A percentile compares a stretch with the other conserved stretches of the same genome.
phyloP scores from a whole-genome alignment of 1,140 invertebrate species.

The Magallana ariakensis region DNA sequence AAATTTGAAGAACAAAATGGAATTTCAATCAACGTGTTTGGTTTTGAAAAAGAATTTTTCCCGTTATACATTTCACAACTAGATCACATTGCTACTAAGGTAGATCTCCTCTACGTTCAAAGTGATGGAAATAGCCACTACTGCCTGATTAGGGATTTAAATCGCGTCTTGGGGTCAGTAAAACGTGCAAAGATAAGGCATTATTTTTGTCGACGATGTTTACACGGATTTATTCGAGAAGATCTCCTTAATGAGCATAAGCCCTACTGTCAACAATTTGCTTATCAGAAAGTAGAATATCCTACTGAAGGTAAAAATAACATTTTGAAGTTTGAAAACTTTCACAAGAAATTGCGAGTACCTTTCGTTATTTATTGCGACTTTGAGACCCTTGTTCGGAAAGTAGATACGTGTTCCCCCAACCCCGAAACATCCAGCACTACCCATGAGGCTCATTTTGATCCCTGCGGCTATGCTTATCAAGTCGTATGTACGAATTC shows the following conservation, averaged over 20 bases:
- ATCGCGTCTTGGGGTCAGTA: slow-evolving; percentile 40
- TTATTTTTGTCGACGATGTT: slow-evolving; percentile 55
- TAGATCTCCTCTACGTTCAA: slow-evolving; percentile 42
- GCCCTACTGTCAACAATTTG: slow-evolving; percentile 38
- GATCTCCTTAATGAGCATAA: slow-evolving; percentile 38
- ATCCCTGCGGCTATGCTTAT: slow-evolving; percentile 46
- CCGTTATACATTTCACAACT: slow-evolving; percentile 47
- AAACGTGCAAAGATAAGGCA: slow-evolving; percentile 14
- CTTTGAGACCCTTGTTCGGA: slow-evolving; percentile 43
- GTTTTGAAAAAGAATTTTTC: slow-evolving; percentile 42
- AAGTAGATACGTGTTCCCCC: slow-evolving; percentile 40
- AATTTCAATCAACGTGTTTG: slow-evolving; percentile 54
- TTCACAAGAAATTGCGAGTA: slow-evolving; percentile 41
- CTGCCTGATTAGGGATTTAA: slow-evolving; percentile 54
- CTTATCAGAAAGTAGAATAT: slow-evolving; percentile 34
- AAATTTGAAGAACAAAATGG: slow-evolving; percentile 48
- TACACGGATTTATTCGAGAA: slow-evolving; percentile 52
- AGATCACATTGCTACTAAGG: background rate
- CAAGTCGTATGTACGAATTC: slow-evolving; percentile 41
- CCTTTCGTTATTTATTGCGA: slow-evolving; percentile 56
- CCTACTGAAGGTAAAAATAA: slow-evolving; percentile 49
- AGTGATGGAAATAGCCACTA: slow-evolving; percentile 51
- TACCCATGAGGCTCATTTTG: slow-evolving; percentile 13
- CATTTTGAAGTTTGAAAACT: slow-evolving; percentile 41
- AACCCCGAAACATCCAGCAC: slow-evolving; percentile 10